Percentiles rank a stretch among this genome's conserved stretches.
Conservation (phyloP, 2,113 vertebrate genomes). For the Zootoca vivipara region DNA sequence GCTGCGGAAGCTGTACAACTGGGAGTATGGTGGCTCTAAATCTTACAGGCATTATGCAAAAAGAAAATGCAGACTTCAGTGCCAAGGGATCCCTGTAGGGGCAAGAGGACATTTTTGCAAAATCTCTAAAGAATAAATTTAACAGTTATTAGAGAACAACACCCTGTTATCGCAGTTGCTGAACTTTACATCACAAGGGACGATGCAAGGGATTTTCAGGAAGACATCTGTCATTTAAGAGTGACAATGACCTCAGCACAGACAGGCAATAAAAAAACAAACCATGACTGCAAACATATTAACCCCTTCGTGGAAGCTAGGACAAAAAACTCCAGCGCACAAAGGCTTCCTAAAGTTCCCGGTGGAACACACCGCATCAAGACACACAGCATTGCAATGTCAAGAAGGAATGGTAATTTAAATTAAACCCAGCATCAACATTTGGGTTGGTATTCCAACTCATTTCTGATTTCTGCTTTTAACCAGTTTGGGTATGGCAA, state of each 20-base stretch:
- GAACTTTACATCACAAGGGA: constrained; percentile 88
- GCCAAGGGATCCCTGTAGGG: constrained; percentile 75
- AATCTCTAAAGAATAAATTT: constrained; percentile 88
- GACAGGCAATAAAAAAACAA: constrained; percentile 84
- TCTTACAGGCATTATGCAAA: constrained; percentile 79
- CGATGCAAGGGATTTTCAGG: constrained; percentile 87
- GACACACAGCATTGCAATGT: constrained; percentile 5
- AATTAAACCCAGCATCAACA: not conserved
- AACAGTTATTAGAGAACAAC: constrained; percentile 90
- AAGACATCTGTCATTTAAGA: constrained; percentile 95
- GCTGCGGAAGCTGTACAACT: constrained; percentile 80
- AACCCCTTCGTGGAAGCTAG: constrained; percentile 57
- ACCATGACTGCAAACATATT: constrained; percentile 73
- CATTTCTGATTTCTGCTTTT: not conserved
- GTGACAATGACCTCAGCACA: constrained; percentile 88
- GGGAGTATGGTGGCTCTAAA: constrained; percentile 80
- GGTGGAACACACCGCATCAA: not conserved
- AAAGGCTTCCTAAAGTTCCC: constrained; percentile 5
- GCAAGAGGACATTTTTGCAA: constrained; percentile 77
- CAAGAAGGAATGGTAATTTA: not conserved
- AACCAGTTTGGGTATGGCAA: not conserved
- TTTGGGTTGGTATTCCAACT: too few species aligned
- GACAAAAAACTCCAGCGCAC: constrained; percentile 42
- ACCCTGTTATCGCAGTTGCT: constrained; percentile 76
- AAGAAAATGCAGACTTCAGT: constrained; percentile 78